Evolutionary conservation across 2,888 invertebrate species (phyloP), one percentile per base, ranked within the genome.

Genomic region (Geophilus truncorum): DNA sequence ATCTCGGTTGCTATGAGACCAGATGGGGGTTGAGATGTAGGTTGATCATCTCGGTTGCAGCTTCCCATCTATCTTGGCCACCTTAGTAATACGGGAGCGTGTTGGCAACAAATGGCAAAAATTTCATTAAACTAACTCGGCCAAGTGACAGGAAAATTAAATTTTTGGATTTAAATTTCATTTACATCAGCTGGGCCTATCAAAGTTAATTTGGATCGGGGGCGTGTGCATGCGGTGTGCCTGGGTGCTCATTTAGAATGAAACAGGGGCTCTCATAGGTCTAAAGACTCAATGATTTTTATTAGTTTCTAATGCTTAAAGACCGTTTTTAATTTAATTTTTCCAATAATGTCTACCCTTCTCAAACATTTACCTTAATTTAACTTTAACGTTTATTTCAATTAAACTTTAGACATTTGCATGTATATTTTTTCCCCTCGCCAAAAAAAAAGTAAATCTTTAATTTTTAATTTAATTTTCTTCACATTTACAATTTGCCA

Each of bases 131-230:
- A 36, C 80, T 75, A 80, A 80, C 80, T 80, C 76, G 25, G 23
- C 32, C 80, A 51, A 80, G 75, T 76, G 80, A 70, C 80, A 80
- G 80, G 80, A 34, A 80, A 80, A 80, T 80, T 80, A 80, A 80
- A 80, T 76, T 80, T 79, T 80, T 80, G 80, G 57, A 80, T 80
- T 80, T 76, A 80, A 80, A 80, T 80, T 80, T 70, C 75, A 80
- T 80, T 70, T 80, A 76, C 34, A 80, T 80, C 80, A 80, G 36
- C 36, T 70, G 36, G 36, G 70, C 21, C 12, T 34, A 80, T 80
- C 76, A 76, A 40, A 76, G 45, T 36, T 80, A 80, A 80, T 80
- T 80, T 80, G 70, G 28, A 70, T 70, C 28, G 25, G 70, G 70
- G 70, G 70, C 70, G 70, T 70, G 70, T 28, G 70, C 70, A 70